Evolutionary conservation across 2,797 vertebrate species (phyloP), one percentile per base, ranked within the genome.

Genomic region (Neosilurus mollespiculum): DNA sequence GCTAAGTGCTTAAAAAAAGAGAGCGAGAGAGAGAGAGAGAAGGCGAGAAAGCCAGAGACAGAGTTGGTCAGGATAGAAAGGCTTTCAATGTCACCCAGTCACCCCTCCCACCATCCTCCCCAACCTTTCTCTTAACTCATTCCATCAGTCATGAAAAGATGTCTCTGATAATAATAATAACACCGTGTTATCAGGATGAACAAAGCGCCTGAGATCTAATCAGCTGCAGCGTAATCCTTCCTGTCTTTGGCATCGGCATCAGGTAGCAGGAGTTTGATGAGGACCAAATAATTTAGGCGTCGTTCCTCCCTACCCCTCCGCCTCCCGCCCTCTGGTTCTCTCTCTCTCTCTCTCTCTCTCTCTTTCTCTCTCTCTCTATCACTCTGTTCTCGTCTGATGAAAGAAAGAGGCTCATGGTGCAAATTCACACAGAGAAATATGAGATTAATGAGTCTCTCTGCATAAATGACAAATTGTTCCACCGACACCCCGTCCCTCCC

Each of bases 201-300:
- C 69, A 49, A 90, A 91, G 86, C 88, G 90, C 90, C 91, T 89
- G 90, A 90, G 91, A 94, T 94, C 89, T 92, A 90, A 94, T 93
- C 93, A 90, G 88, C 56, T 26, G 18, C 7, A 4, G 66, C 22
- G 62, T 84, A 90, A 89, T 90, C 81, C 85, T 84, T 78, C 78
- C 86, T 90, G 89, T 89, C 84, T 76, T 80, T 86, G 76, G 82
- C 85, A 86, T 87, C 89, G 85, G 85, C 66, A 87, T 82, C 84
- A 87, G 86, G 89, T 86, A 78, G 83, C 80, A 86, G 86, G 77
- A 81, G 89, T 90, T 89, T 88, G 90, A 91, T 91, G 86, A 87
- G 88, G 81, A 83, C 83, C 66, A 80, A 81, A 84, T 87, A 86
- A 90, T 88, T 86, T 83, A 56, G 86, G 86, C 53, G 78, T 71